Percentiles rank a stretch among this genome's conserved stretches.
Evolutionary conservation across 1,140 invertebrate species (phyloP).

Genomic region (Drosophila jambulina): DNA sequence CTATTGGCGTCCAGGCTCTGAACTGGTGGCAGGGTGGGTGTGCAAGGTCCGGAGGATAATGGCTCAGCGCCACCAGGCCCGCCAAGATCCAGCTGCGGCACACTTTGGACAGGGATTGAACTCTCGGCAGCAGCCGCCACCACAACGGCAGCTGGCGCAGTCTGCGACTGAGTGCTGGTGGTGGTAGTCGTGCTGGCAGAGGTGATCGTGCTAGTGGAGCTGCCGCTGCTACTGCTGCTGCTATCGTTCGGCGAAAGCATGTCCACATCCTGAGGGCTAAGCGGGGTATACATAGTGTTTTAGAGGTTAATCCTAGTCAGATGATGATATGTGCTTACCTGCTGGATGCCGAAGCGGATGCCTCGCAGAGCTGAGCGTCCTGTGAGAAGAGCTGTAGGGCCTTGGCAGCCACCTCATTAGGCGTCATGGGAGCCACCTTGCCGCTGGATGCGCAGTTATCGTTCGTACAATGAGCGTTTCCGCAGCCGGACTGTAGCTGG

Average conservation of each 20-base stretch:
- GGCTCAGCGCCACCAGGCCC: constrained; percentile 1
- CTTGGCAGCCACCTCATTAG: constrained; percentile 94
- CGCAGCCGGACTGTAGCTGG: constrained; percentile 95
- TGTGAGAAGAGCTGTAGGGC: constrained; percentile 94
- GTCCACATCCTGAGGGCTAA: constrained; percentile 63
- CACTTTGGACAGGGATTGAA: neutral
- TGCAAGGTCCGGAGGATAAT: constrained; percentile 37
- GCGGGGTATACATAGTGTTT: too few relatives aligned
- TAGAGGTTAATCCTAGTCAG: neutral
- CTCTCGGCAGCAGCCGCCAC: constrained; percentile 4
- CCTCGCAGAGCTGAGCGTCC: constrained; percentile 93
- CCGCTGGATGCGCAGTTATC: constrained; percentile 95
- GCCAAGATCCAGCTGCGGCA: constrained; percentile 14
- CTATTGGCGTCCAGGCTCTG: constrained; percentile 89
- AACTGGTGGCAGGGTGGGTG: constrained; percentile 67
- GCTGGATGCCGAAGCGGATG: constrained; percentile 19
- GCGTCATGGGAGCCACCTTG: constrained; percentile 91
- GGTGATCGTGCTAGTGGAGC: constrained; percentile 61
- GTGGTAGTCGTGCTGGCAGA: constrained; percentile 70
- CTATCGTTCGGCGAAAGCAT: constrained; percentile 76
- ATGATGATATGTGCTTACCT: neutral
- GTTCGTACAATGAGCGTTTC: constrained; percentile 93
- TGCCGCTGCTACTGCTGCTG: constrained; percentile 65
- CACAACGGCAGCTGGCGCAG: constrained; percentile 10
- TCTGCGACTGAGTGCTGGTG: constrained; percentile 63